Evolutionary conservation across 1,140 invertebrate species (phyloP).

Genomic region (Drosophila paulistorum): DNA sequence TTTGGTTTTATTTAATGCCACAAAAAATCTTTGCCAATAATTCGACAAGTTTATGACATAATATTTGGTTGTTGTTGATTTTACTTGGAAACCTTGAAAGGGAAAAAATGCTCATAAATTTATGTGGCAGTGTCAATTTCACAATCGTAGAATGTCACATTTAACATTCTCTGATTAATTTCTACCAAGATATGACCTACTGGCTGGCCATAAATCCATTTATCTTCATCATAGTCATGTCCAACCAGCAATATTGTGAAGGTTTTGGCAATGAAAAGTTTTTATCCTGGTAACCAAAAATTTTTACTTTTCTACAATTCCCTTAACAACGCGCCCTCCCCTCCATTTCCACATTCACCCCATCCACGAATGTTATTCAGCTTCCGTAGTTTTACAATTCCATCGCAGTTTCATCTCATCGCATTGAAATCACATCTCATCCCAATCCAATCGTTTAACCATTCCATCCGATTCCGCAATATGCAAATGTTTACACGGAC

Average conservation of each 20-base stretch:
- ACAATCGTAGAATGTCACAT: slow-evolving; percentile 71
- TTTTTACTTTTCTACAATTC: too few relatives aligned
- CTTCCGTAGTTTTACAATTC: too few relatives aligned
- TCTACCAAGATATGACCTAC: slow-evolving; percentile 61
- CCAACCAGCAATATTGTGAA: slow-evolving; percentile 40
- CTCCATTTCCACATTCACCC: background rate
- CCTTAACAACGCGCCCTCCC: background rate
- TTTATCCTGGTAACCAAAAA: too few relatives aligned
- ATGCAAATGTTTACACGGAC: slow-evolving; percentile 59
- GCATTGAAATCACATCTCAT: background rate
- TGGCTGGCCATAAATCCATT: slow-evolving; percentile 71
- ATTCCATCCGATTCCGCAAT: slow-evolving; percentile 25
- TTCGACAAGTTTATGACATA: slow-evolving; percentile 5
- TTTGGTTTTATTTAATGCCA: background rate
- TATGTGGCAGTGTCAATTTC: slow-evolving; percentile 74
- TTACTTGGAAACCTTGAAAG: slow-evolving; percentile 9
- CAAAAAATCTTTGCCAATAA: background rate
- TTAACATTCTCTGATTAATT: slow-evolving; percentile 75
- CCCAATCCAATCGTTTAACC: background rate
- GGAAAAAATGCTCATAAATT: slow-evolving; percentile 64
- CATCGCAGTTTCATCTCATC: background rate
- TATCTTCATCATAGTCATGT: slow-evolving; percentile 72
- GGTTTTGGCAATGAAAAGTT: background rate
- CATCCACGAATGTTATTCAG: background rate
- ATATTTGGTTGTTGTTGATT: slow-evolving; percentile 11